These are phyloP conservation scores for Sitta carolinensis DNA, from an alignment of 2,797 vertebrate species.

Conservation along the genomic window DNA sequence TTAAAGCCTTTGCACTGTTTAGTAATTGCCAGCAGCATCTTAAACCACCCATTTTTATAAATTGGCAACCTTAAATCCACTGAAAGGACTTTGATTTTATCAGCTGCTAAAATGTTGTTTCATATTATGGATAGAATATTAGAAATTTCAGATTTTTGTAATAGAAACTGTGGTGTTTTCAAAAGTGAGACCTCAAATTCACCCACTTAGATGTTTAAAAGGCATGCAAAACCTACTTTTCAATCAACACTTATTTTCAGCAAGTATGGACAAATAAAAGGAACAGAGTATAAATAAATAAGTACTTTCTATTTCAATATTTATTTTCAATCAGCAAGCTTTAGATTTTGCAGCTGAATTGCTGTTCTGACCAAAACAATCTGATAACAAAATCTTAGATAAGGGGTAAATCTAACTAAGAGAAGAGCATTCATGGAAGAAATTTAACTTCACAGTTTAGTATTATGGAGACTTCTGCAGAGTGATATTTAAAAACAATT, in stretches of 20 bases:
- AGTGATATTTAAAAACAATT: not conserved
- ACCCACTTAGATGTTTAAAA: not conserved
- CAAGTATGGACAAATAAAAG: not conserved
- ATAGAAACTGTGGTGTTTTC: not conserved
- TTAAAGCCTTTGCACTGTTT: not conserved
- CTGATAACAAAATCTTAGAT: not conserved
- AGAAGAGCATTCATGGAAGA: not conserved
- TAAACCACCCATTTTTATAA: not conserved
- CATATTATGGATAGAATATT: not conserved
- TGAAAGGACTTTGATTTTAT: not conserved
- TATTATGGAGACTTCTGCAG: not conserved
- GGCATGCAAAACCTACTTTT: not conserved
- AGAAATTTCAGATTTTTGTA: not conserved
- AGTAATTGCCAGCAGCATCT: not conserved
- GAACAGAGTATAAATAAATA: not conserved
- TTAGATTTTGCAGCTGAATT: not conserved
- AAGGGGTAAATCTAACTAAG: not conserved
- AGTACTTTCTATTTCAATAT: not conserved
- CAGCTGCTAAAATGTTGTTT: not conserved
- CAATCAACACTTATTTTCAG: not conserved
- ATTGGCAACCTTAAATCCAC: not conserved
- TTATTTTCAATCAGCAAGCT: not conserved
- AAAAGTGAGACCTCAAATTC: not conserved
- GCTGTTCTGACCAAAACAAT: not conserved
- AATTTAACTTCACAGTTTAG: not conserved